A percentile compares a stretch with the other conserved stretches of the same genome.
Conservation (phyloP, 2,888 invertebrate genomes). For the Caenorhabditis sulstoni region DNA sequence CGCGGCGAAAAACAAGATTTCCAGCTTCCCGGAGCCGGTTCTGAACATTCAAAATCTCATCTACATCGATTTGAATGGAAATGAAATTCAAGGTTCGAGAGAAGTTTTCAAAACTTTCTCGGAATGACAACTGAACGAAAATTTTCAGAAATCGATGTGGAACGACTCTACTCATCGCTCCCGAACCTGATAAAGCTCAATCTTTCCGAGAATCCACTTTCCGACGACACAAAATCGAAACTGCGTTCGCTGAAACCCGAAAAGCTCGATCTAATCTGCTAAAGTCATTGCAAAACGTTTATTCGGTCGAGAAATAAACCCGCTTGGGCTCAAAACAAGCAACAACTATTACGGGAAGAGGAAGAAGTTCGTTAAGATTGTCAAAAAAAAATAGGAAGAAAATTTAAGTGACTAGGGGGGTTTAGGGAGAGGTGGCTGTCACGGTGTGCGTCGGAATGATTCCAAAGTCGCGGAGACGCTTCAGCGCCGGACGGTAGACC, state of each 20-base stretch:
- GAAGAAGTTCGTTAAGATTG: not conserved
- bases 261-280: constrained; percentile 43
- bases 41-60: constrained; percentile 60
- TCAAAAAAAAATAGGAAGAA: not conserved
- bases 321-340: not conserved
- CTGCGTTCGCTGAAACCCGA: constrained; percentile 45
- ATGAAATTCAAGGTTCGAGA: constrained; percentile 65
- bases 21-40: constrained; percentile 67
- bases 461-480: constrained; percentile 85
- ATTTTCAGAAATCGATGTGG: constrained; percentile 66
- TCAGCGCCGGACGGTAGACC: constrained; percentile 92
- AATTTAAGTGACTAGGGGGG: not conserved
- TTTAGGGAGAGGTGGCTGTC: constrained; percentile 8
- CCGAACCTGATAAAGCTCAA: constrained; percentile 61
- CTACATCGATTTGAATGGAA: constrained; percentile 71
- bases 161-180: constrained; percentile 43
- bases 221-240: constrained; percentile 27
- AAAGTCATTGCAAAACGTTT: not conserved
- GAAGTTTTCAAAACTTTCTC: too few relatives aligned
- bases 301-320: not conserved
- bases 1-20: constrained; percentile 68
- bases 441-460: constrained; percentile 75
- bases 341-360: not conserved
- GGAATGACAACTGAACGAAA: not conserved
- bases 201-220: constrained; percentile 62